These are phyloP conservation scores for Papilio polyxenes DNA, from an alignment of 1,140 invertebrate genomes.

Conservation along the genomic window DNA sequence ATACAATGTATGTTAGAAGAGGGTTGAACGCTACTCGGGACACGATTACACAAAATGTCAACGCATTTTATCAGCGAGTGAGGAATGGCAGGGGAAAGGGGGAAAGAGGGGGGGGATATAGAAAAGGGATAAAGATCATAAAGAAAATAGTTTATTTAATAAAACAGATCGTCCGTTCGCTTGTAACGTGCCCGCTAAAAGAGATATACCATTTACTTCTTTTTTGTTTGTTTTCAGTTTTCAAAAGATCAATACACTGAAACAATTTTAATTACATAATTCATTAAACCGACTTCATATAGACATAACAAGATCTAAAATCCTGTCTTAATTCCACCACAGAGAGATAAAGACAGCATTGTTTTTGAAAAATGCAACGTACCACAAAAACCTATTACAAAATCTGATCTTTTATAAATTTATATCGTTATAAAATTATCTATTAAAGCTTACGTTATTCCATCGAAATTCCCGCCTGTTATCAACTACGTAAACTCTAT, in stretches of 20 bases:
- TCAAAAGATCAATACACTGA: background rate
- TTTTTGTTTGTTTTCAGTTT: background rate
- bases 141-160: constrained; percentile 21
- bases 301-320: too few species aligned
- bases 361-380: too few species aligned
- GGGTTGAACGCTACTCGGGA: background rate
- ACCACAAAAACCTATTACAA: too few species aligned
- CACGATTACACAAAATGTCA: constrained; percentile 14
- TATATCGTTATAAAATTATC: too few species aligned
- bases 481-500: background rate
- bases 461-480: background rate
- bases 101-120: background rate
- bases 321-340: too few species aligned
- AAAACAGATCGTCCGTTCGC: constrained; percentile 9
- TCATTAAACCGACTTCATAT: background rate
- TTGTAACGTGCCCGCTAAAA: background rate
- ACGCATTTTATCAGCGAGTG: constrained; percentile 22
- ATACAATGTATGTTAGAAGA: background rate
- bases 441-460: too few species aligned
- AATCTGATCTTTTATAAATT: too few species aligned
- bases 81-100: background rate
- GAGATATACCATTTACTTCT: background rate
- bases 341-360: background rate
- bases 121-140: constrained; percentile 11
- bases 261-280: background rate